Evolutionary conservation across 2,888 invertebrate genomes (phyloP), one percentile per base, ranked within the genome.

Genomic region (Creontiades dilutus): DNA sequence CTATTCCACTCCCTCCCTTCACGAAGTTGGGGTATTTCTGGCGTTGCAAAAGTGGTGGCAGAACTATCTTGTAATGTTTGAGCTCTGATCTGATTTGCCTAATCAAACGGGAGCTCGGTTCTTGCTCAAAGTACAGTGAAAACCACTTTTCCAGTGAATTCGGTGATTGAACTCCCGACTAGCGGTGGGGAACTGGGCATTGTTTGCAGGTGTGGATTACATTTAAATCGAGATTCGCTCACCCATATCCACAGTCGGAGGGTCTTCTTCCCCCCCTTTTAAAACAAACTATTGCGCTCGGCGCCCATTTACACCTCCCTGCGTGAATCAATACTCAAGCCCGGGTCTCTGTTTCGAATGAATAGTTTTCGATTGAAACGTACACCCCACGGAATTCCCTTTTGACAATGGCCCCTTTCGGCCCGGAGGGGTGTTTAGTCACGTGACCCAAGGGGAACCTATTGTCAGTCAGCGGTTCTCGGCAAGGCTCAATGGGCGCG

Each of bases 321-420:
- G 13, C 23, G 48, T 27, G 52, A 88, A 88, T 88, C 88, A 78
- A 88, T 88, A 88, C 78, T 28, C 88, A 12, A 28, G 7, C 80
- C 28, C 88, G 28, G n/a, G 12, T 19, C 61, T 46, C 55, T 37
- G 48, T 88, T 88, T 88, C 88, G 88, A 88, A 78, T 88, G 88
- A 88, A 88, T 88, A 88, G 88, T 88, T 88, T 52, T 78, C 78
- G 88, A 88, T 88, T 88, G 88, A 88, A 88, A 88, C 88, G 88
- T 88, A 88, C 88, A 48, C 88, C 80, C 88, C 55, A 75, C 75
- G 48, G 86, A 75, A 47, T 76, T 55, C 86, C 78, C 37, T 61
- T 47, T 46, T 14, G 48, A 37, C 76, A 88, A 88, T 14, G 88
- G 23, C 47, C 27, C 23, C 2, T 52, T 68, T n/a, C n/a, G 23